These are phyloP conservation scores for Bugula neritina DNA, from an alignment of 2,888 invertebrate genomes.

Conservation along the genomic window DNA sequence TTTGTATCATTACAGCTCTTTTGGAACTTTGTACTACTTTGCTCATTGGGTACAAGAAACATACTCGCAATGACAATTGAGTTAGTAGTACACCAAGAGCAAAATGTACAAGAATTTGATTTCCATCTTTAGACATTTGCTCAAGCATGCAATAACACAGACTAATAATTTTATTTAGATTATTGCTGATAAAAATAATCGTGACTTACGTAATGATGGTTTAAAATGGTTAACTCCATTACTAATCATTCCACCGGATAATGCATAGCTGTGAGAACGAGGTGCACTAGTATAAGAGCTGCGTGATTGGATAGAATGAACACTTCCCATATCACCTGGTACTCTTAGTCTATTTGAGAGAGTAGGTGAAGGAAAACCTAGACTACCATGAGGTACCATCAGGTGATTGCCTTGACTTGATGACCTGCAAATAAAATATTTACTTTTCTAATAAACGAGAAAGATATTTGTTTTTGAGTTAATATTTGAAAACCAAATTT, in stretches of 20 bases:
- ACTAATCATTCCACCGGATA: neutral
- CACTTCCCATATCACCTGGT: neutral
- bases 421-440: neutral
- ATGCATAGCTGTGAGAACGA: neutral
- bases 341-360: conserved; percentile 9
- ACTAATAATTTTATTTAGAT: too few relatives aligned
- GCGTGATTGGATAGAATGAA: conserved; percentile 5
- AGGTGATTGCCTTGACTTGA: conserved; percentile 9
- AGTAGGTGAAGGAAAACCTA: neutral
- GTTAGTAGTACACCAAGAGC: too few relatives aligned
- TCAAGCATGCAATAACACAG: too few relatives aligned
- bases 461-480: neutral
- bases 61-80: too few relatives aligned
- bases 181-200: too few relatives aligned
- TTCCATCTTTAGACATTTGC: too few relatives aligned
- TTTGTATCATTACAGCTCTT: too few relatives aligned
- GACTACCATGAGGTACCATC: neutral
- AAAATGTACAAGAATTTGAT: too few relatives aligned
- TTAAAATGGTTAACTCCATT: neutral
- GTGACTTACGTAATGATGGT: neutral
- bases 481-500: too few relatives aligned
- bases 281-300: conserved; percentile 14
- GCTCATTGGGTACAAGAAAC: too few relatives aligned
- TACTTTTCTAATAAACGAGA: neutral
- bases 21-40: too few relatives aligned